Evolutionary conservation across 1,140 invertebrate species (phyloP), one percentile per base, ranked within the genome.

Genomic region (Diorhabda sublineata): DNA sequence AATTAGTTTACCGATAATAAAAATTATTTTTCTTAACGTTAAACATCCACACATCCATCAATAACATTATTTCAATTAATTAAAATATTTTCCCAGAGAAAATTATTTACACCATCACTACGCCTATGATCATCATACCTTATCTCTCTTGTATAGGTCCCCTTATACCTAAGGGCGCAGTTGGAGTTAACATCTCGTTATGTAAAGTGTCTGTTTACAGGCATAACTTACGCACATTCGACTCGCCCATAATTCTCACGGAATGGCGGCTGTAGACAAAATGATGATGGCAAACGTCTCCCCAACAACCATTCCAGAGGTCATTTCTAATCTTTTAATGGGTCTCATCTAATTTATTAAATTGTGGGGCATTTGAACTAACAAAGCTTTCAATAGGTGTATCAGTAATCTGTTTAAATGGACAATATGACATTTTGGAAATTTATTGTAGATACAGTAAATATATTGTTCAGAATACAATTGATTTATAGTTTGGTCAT

Each of bases 201-300:
- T 78, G 75, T 78, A 78, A 78, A 79, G 78, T 79, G 78, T 77
- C 72, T 78, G 78, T 79, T 79, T 78, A 78, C 75, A 73, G 71
- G 73, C 71, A 79, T 79, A 79, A 78, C 72, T 78, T 74, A 77
- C 67, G 74, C 72, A 69, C 58, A 75, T 75, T 69, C 66, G 75
- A 59, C 71, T 76, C 74, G 71, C 69, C 74, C 76, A 77, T 77
- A 77, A 77, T 68, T 76, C 70, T 61, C 68, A 63, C 68, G 47
- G 64, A 60, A 69, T 71, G 75, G 72, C 74, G 73, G 66, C 74
- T 75, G 71, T 70, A 74, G 71, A 64, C 68, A 69, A 72, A 76
- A 75, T 72, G 76, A 76, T 77, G 75, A 77, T 76, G 75, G 74
- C 73, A 72, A 77, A 77, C 70, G 76, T 69, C 71, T 70, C 68